Percentiles rank a stretch among this genome's conserved stretches.
phyloP scores from a whole-genome alignment of 1,140 invertebrate genomes.

The Lucilia cuprina region DNA sequence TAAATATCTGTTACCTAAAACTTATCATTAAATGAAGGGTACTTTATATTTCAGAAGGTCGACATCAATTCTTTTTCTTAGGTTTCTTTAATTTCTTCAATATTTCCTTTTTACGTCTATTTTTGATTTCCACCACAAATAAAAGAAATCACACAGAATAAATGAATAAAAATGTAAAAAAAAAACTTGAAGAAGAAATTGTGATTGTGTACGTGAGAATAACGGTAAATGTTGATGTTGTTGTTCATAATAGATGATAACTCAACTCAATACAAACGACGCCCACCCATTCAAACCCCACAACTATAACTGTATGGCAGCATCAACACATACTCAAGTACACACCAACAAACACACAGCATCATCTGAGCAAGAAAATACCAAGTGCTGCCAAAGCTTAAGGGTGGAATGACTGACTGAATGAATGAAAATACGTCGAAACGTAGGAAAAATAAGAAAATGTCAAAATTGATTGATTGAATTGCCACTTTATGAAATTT shows the following conservation, averaged over 20 bases:
- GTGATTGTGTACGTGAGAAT: slow-evolving; percentile 61
- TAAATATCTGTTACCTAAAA: no score
- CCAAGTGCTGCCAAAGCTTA: slow-evolving; percentile 19
- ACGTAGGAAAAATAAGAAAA: slow-evolving; percentile 37
- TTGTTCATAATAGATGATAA: slow-evolving; percentile 14
- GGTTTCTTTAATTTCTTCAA: neutral
- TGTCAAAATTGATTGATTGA: slow-evolving; percentile 63
- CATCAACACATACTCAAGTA: slow-evolving; percentile 10
- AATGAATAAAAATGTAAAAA: neutral
- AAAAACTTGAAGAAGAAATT: slow-evolving; percentile 18
- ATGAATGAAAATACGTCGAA: neutral
- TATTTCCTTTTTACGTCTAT: neutral
- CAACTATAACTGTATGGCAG: neutral
- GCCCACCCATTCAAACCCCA: neutral
- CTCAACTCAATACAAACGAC: slow-evolving; percentile 22
- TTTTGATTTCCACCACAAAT: neutral
- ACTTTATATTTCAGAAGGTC: no score
- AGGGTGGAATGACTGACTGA: slow-evolving; percentile 8
- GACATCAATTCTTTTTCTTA: neutral
- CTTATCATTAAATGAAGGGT: no score
- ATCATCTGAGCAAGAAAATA: slow-evolving; percentile 17
- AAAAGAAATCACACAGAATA: slow-evolving; percentile 6
- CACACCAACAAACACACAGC: neutral
- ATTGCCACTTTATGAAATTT: slow-evolving; percentile 63
- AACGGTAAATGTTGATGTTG: slow-evolving; percentile 45